phyloP scores from a whole-genome alignment of 2,797 vertebrate genomes.

The Cottoperca gobio region DNA sequence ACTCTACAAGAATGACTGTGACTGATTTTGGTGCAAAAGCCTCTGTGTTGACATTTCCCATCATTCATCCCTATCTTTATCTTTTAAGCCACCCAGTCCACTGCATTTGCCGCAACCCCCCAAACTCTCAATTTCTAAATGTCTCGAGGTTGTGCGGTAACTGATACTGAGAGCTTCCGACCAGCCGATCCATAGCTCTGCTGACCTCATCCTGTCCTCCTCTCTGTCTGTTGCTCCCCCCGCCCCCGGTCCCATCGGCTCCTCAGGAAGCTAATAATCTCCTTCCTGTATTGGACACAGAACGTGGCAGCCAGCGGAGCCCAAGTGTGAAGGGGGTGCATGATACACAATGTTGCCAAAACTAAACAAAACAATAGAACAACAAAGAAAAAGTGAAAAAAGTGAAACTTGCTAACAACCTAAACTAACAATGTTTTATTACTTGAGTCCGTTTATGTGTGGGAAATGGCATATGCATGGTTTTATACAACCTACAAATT shows the following conservation, averaged over 20 bases:
- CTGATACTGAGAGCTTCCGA: conserved; percentile 52
- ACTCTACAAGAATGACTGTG: conserved; percentile 33
- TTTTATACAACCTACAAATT: neutral
- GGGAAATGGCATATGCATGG: neutral
- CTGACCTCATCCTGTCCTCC: conserved; percentile 65
- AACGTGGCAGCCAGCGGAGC: conserved; percentile 14
- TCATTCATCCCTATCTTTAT: conserved; percentile 49
- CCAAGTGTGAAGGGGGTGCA: conserved; percentile 10
- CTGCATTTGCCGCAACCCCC: conserved; percentile 17
- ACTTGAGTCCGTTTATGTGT: neutral
- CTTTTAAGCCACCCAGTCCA: conserved; percentile 41
- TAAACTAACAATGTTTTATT: neutral
- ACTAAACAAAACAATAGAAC: neutral
- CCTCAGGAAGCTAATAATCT: conserved; percentile 79
- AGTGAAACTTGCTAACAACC: neutral
- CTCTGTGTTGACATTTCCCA: conserved; percentile 36
- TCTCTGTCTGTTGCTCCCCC: conserved; percentile 19
- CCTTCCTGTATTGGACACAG: conserved; percentile 75
- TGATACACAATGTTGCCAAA: neutral
- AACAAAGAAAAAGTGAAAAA: neutral
- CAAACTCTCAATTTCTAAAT: conserved; percentile 42
- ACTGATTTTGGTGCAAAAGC: conserved; percentile 32
- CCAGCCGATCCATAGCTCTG: conserved; percentile 33
- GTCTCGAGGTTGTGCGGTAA: conserved; percentile 34
- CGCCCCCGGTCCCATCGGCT: conserved; percentile 42